These are phyloP conservation scores for Dendrolimus pini DNA, from an alignment of 2,888 invertebrate genomes.

Conservation along the genomic window DNA sequence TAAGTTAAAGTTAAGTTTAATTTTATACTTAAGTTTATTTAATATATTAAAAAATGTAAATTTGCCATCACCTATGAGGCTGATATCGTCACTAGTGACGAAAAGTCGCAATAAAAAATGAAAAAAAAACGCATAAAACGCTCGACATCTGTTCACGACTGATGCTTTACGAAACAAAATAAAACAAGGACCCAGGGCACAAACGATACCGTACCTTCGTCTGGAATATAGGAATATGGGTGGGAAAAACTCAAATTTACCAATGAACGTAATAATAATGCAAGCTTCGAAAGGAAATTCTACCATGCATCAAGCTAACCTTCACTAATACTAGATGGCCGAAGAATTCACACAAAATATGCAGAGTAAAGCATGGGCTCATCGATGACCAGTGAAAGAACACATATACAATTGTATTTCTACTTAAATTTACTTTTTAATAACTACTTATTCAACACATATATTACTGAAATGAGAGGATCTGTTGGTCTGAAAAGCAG, in stretches of 20 bases:
- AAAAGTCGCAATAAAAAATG: no score
- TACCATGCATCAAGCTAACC: conserved; percentile 54
- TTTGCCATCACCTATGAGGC: no score
- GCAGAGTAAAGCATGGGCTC: conserved; percentile 14
- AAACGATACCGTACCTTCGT: conserved; percentile 49
- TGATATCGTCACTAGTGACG: no score
- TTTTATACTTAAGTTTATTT: no score
- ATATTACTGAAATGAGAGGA: no score
- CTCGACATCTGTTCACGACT: conserved; percentile 10
- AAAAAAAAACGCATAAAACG: conserved; percentile 12
- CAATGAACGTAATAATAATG: conserved; percentile 31
- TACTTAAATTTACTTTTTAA: no score
- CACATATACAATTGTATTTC: no score
- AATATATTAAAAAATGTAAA: no score
- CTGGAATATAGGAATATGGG: conserved; percentile 32
- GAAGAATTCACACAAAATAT: conserved; percentile 57
- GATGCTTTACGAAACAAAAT: conserved; percentile 8
- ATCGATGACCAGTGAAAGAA: conserved; percentile 6
- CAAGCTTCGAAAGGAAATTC: conserved; percentile 34
- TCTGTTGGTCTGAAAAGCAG: no score
- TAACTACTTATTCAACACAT: no score
- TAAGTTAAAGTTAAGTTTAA: no score
- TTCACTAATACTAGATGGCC: conserved; percentile 53
- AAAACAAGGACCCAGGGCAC: conserved; percentile 18
- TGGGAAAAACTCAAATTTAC: conserved; percentile 26